Evolutionary conservation across 2,888 invertebrate genomes (phyloP), one percentile per base, ranked within the genome.

Genomic region (Zelleria hepariella): DNA sequence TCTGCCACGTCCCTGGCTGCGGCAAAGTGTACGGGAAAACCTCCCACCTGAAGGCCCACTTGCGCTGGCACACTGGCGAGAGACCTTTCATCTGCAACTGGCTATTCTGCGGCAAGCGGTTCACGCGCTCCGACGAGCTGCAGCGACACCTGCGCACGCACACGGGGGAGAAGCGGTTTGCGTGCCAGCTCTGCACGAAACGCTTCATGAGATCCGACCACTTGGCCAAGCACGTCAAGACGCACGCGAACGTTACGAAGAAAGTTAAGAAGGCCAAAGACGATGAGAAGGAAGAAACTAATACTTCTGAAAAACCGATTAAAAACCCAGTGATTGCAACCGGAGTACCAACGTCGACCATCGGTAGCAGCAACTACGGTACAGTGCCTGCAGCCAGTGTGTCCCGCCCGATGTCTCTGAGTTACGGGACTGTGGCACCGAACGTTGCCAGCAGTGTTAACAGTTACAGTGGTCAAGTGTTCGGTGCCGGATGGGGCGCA

Each of bases 191-290:
- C n/a, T 98, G 98, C 78, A 91, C 93, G 48, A 98, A 98, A 77
- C 91, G 95, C 57, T 98, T 98, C 80, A 97, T 96, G 93, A 90
- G 98, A 21, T 96, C 96, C 63, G 98, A 98, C 77, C 98, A 98
- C 77, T 90, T 98, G n/a, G 94, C 93, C 62, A 98, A 98, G 78
- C 98, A 98, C 78, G 92, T 94, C 64, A 97, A 97, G 76, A 98
- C 96, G 0, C 98, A 98, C 68, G 92, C 92, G 26, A 93, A 93
- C 65, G 87, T 85, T 1, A 85, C 91, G 21, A 91, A 90, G 59
- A 90, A 90, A 62, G 89, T 73, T 60, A 86, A 82, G 65, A 82
- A 86, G 69, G 57, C 72, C 0, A 84, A 81, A 63, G 82, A 82
- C 1, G 85, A 82, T 5, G 81, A 82, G 10, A 90, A 89, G 63